phyloP scores from a whole-genome alignment of 2,888 invertebrate species.

The Junonia oenone region DNA sequence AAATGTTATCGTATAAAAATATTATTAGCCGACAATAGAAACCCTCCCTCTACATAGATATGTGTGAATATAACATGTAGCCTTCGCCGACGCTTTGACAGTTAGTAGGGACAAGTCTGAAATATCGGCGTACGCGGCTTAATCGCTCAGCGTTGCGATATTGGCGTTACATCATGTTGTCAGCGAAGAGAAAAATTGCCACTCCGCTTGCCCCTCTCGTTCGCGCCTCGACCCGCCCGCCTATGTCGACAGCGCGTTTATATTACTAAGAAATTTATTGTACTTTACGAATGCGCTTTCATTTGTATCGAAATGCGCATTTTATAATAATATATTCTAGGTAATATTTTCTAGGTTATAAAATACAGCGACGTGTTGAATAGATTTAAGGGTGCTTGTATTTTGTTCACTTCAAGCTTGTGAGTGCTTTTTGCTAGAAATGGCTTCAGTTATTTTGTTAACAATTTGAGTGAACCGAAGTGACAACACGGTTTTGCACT shows the following conservation, averaged over 20 bases:
- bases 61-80: conserved; percentile 31
- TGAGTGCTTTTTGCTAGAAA: not conserved
- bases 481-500: too few species aligned
- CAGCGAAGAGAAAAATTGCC: conserved; percentile 78
- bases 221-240: conserved; percentile 35
- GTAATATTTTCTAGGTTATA: not conserved
- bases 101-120: conserved; percentile 77
- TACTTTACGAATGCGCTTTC: conserved; percentile 68
- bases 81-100: conserved; percentile 71
- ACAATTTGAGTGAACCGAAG: too few species aligned
- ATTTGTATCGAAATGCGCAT: conserved; percentile 41
- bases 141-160: conserved; percentile 78
- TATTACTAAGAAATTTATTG: conserved; percentile 72
- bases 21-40: conserved; percentile 13
- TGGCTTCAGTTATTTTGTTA: not conserved
- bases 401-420: too few species aligned
- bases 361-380: not conserved
- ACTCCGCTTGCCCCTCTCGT: conserved; percentile 49
- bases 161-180: conserved; percentile 80
- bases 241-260: conserved; percentile 69
- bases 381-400: too few species aligned
- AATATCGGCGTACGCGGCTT: conserved; percentile 78
- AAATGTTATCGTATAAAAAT: conserved; percentile 13
- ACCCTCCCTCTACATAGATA: not conserved
- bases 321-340: not conserved